A percentile compares a stretch with the other conserved stretches of the same genome.
phyloP scores from a whole-genome alignment of 2,888 invertebrate genomes.

The Torymus aiolomorphi region DNA sequence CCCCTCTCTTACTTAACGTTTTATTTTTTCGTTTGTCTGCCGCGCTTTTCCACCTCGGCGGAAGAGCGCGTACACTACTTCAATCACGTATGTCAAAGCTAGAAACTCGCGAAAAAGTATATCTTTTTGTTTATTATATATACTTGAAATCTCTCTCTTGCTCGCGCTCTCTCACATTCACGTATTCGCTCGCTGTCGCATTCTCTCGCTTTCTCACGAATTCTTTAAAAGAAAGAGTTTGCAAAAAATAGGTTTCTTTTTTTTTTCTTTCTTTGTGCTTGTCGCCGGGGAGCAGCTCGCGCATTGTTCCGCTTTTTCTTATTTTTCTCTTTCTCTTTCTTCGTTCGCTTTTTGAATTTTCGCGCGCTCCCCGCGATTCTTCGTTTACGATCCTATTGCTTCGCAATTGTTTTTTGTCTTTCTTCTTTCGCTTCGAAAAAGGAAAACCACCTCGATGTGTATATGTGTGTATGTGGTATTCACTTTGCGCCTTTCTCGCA shows the following conservation, averaged over 20 bases:
- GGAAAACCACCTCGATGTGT: slow-evolving; percentile 39
- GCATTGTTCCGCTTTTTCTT: not conserved
- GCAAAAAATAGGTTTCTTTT: slow-evolving; percentile 55
- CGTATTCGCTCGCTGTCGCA: slow-evolving; percentile 1
- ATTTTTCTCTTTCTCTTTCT: slow-evolving; percentile 9
- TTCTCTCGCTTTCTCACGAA: slow-evolving; percentile 20
- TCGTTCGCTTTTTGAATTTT: slow-evolving; percentile 14
- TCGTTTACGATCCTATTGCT: slow-evolving; percentile 51
- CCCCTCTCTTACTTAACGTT: too few species aligned
- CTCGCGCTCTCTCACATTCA: not conserved
- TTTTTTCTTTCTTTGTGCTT: slow-evolving; percentile 46
- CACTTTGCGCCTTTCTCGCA: slow-evolving; percentile 14
- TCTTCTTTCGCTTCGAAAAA: slow-evolving; percentile 32
- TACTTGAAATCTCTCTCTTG: slow-evolving; percentile 23
- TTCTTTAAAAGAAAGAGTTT: slow-evolving; percentile 54
- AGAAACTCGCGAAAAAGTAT: slow-evolving; percentile 52
- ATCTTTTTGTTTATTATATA: slow-evolving; percentile 37
- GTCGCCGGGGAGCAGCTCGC: slow-evolving; percentile 21
- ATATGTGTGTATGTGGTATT: slow-evolving; percentile 16
- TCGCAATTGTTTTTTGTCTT: slow-evolving; percentile 42
- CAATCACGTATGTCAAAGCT: slow-evolving; percentile 53
- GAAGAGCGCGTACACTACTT: slow-evolving; percentile 37
- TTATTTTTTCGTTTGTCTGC: not conserved
- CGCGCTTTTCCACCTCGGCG: slow-evolving; percentile 8
- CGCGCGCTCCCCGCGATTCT: slow-evolving; percentile 10